Conservation (phyloP, 2,113 vertebrate species). For the Melanotaenia duboulayi region DNA sequence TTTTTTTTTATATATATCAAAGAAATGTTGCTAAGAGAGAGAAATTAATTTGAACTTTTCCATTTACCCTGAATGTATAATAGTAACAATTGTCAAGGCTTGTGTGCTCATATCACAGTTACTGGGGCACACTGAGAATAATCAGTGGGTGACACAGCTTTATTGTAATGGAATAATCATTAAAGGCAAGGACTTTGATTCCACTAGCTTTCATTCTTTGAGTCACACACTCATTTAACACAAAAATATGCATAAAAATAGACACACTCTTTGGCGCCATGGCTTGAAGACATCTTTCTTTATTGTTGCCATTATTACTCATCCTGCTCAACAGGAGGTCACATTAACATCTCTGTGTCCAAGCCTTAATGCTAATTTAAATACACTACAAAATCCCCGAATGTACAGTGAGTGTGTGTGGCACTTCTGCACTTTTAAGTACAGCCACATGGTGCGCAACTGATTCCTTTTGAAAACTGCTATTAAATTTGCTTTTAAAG, state of each 20-base stretch:
- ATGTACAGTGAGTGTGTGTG: conserved; percentile 1
- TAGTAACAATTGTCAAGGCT: conserved; percentile 6
- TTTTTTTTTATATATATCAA: conserved; percentile 1
- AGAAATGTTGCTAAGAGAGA: conserved; percentile 22
- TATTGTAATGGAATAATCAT: conserved; percentile 36
- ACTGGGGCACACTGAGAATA: conserved; percentile 1
- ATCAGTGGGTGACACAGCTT: background rate
- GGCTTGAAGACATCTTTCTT: conserved; percentile 5
- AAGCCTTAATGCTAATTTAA: conserved; percentile 9
- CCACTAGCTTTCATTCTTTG: conserved; percentile 19
- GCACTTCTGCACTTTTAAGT: background rate
- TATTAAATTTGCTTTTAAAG: background rate
- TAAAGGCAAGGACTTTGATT: conserved; percentile 19
- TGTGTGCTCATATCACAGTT: background rate
- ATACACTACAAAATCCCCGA: conserved; percentile 7
- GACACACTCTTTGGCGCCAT: background rate
- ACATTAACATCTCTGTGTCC: conserved; percentile 36
- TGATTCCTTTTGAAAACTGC: background rate
- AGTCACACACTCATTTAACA: conserved; percentile 12
- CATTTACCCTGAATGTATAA: conserved; percentile 6
- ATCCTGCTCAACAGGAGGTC: conserved; percentile 25
- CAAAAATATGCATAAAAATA: conserved; percentile 12
- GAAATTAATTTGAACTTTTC: conserved; percentile 31
- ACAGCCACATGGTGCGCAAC: background rate
- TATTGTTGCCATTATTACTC: conserved; percentile 35